Percentiles rank a stretch among this genome's conserved stretches.
Conservation (phyloP, 2,797 vertebrate species). For the Otolemur crassicaudatus region DNA sequence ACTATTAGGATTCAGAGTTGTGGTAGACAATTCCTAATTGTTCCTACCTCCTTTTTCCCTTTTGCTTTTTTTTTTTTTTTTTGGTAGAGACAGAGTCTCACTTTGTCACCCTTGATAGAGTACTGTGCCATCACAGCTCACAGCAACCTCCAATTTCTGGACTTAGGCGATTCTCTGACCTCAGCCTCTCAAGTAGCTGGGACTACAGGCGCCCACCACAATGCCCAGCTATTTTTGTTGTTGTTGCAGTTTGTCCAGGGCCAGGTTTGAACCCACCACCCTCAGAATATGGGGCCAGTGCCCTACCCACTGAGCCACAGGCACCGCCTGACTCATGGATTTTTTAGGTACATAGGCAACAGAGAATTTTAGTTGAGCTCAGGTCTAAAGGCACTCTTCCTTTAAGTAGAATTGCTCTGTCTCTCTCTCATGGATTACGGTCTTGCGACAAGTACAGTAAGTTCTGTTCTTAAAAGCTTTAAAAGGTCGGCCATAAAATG, state of each 20-base stretch:
- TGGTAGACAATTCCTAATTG: background rate
- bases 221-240: too few relatives aligned
- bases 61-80: background rate
- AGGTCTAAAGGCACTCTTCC: background rate
- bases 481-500: background rate
- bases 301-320: too few relatives aligned
- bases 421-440: background rate
- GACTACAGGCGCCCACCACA: too few relatives aligned
- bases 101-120: too few relatives aligned
- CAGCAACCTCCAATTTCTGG: too few relatives aligned
- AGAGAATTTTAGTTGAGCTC: background rate
- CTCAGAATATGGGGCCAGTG: too few relatives aligned
- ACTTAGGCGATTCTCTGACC: too few relatives aligned
- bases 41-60: background rate
- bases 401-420: background rate
- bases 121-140: too few relatives aligned
- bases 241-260: too few relatives aligned
- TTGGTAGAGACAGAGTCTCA: too few relatives aligned
- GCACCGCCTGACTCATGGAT: background rate
- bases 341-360: conserved; percentile 43
- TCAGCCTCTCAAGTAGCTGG: too few relatives aligned
- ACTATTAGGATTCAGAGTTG: background rate
- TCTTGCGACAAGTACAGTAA: background rate
- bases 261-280: too few relatives aligned
- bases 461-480: conserved; percentile 28